Percentiles rank a stretch among this genome's conserved stretches.
Evolutionary conservation across 2,113 vertebrate genomes (phyloP).

Genomic region (Epinephelus moara): DNA sequence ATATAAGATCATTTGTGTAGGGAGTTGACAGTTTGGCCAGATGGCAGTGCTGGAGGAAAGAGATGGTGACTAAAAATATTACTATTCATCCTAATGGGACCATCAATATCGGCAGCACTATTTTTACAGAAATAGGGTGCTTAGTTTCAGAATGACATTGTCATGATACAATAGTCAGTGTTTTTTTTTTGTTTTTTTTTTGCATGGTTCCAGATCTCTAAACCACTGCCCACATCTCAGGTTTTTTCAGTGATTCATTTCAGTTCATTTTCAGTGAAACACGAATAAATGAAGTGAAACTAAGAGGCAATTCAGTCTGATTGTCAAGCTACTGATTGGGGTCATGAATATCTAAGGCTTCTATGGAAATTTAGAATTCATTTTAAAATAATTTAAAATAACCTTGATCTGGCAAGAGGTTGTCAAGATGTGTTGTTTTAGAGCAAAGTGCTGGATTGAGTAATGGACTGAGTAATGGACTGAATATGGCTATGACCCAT

Average conservation of each 20-base stretch:
- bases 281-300: background rate
- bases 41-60: background rate
- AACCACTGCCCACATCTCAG: background rate
- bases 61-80: background rate
- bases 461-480: background rate
- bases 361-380: background rate
- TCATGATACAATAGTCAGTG: too few species aligned
- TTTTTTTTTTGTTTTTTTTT: too few species aligned
- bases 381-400: background rate
- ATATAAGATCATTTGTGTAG: too few species aligned
- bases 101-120: background rate
- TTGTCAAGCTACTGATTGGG: background rate
- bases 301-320: background rate
- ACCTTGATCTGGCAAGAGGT: background rate
- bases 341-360: background rate
- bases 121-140: background rate
- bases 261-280: background rate
- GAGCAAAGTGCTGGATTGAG: background rate
- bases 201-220: too few species aligned
- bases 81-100: background rate
- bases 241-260: background rate
- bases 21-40: background rate
- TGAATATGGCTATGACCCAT: background rate
- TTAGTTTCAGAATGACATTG: background rate
- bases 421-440: background rate